These are phyloP conservation scores for Myxocyprinus asiaticus DNA, from an alignment of 2,113 vertebrate species.

Conservation along the genomic window DNA sequence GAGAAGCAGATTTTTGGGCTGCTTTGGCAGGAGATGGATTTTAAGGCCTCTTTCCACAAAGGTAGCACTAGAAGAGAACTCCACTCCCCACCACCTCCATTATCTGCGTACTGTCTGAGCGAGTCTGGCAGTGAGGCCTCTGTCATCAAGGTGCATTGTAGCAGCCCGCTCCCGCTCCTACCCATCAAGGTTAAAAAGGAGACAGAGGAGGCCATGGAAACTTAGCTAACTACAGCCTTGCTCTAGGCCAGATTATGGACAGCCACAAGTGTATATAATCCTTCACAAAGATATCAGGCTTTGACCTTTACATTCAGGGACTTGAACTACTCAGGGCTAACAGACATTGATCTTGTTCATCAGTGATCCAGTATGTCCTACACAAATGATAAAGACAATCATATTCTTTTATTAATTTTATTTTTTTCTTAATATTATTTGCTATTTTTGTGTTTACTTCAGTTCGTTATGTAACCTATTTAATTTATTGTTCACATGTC, in stretches of 20 bases:
- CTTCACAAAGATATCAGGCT: constrained; percentile 70
- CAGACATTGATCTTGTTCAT: constrained; percentile 81
- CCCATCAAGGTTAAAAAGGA: constrained; percentile 95
- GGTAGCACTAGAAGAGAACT: constrained; percentile 75
- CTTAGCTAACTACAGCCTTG: constrained; percentile 66
- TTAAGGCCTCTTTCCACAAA: constrained; percentile 86
- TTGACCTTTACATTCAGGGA: constrained; percentile 83
- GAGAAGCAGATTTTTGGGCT: constrained; percentile 91
- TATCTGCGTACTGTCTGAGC: constrained; percentile 69
- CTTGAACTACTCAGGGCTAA: constrained; percentile 94
- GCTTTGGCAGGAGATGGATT: constrained; percentile 86
- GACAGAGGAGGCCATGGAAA: constrained; percentile 85
- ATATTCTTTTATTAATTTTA: constrained; percentile 79
- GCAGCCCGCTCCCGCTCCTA: constrained; percentile 84
- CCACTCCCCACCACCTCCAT: constrained; percentile 59
- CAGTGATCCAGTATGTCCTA: constrained; percentile 73
- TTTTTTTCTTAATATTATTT: constrained; percentile 65
- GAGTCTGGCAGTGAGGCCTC: constrained; percentile 83
- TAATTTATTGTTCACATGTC: constrained; percentile 87
- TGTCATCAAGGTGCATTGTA: constrained; percentile 85
- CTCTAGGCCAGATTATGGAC: constrained; percentile 54
- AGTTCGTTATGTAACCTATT: constrained; percentile 79
- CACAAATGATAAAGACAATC: constrained; percentile 85
- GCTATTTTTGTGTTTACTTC: constrained; percentile 59
- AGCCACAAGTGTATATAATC: constrained; percentile 80